Conservation (phyloP, 2,888 invertebrate genomes). For the Epicampocera succincta region DNA sequence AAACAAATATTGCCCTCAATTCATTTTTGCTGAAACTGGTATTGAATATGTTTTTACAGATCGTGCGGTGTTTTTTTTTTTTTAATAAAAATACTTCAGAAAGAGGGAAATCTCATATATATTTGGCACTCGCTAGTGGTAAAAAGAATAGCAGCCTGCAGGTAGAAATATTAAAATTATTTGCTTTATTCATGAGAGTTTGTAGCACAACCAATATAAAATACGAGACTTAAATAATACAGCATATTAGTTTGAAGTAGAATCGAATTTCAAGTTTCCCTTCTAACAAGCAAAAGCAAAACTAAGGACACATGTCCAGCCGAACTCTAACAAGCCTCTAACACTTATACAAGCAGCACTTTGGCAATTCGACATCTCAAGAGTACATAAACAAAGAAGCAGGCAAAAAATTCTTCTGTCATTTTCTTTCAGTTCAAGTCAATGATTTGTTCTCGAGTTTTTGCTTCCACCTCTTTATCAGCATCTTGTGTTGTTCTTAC, state of each 20-base stretch:
- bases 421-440: constrained; percentile 42
- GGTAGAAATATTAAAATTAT: too few relatives aligned
- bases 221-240: constrained; percentile 38
- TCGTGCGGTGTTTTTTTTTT: too few relatives aligned
- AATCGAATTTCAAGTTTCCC: too few relatives aligned
- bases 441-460: constrained; percentile 43
- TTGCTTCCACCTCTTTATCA: constrained; percentile 5
- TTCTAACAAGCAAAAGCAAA: too few relatives aligned
- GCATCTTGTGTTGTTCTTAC: background rate
- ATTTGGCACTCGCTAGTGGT: too few relatives aligned
- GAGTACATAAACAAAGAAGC: constrained; percentile 14
- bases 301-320: too few relatives aligned
- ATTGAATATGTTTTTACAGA: too few relatives aligned
- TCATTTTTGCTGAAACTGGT: too few relatives aligned
- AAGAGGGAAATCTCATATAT: too few relatives aligned
- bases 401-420: background rate
- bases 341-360: background rate
- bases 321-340: background rate
- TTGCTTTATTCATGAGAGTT: constrained; percentile 18
- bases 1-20: too few relatives aligned
- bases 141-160: too few relatives aligned
- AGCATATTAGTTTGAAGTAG: constrained; percentile 17
- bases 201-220: constrained; percentile 38
- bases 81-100: too few relatives aligned
- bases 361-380: background rate